phyloP scores from a whole-genome alignment of 1,140 invertebrate species.

The Papilio polyxenes region DNA sequence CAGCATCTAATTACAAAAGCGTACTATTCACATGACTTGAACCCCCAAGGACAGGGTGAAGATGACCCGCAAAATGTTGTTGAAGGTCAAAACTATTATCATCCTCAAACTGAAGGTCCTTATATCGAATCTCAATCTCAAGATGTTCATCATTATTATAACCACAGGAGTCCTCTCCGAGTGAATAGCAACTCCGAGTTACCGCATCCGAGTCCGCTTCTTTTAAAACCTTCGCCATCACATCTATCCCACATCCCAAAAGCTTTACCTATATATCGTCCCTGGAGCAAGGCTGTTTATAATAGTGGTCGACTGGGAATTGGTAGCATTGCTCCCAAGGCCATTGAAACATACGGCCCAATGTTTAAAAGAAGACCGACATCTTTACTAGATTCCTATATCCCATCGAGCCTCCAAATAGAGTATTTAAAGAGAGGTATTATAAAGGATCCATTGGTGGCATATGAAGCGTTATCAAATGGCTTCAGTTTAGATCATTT shows the following conservation, averaged over 20 bases:
- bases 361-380: conserved; percentile 68
- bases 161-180: conserved; percentile 58
- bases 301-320: conserved; percentile 49
- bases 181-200: conserved; percentile 55
- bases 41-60: conserved; percentile 44
- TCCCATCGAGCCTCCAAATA: conserved; percentile 74
- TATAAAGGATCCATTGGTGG: conserved; percentile 69
- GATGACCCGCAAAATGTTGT: conserved; percentile 58
- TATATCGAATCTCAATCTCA: conserved; percentile 48
- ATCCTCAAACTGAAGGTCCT: conserved; percentile 56
- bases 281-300: conserved; percentile 61
- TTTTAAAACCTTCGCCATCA: conserved; percentile 62
- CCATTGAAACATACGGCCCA: conserved; percentile 52
- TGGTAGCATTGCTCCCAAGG: conserved; percentile 52
- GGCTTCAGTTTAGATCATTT: conserved; percentile 55
- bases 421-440: conserved; percentile 77
- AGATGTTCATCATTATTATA: conserved; percentile 67
- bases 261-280: conserved; percentile 65
- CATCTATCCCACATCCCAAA: conserved; percentile 72
- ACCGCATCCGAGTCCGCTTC: conserved; percentile 65
- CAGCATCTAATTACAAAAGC: conserved; percentile 40
- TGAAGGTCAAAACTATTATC: conserved; percentile 56
- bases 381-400: conserved; percentile 76
- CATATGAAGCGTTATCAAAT: conserved; percentile 72
- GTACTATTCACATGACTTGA: conserved; percentile 8